Evolutionary conservation across 37 sponge, comb jelly and placozoan genomes (phyloP).

Genomic region (Ephydatia muelleri): DNA sequence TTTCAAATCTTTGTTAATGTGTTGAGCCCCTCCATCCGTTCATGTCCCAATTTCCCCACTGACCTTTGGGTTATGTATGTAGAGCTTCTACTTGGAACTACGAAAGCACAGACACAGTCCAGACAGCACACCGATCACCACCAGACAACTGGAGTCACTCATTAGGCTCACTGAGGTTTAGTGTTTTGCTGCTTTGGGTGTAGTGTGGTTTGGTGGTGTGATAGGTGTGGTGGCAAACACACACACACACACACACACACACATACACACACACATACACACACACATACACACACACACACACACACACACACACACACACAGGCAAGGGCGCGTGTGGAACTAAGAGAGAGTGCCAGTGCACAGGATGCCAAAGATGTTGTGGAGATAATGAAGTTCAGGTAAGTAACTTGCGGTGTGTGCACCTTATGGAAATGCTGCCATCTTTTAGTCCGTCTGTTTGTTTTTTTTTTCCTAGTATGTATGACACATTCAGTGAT

Average conservation of each 20-base stretch:
- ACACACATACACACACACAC: not conserved
- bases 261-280: not conserved
- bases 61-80: not conserved
- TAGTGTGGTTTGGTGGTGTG: not conserved
- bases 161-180: constrained; percentile 91
- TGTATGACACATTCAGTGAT: constrained; percentile 86
- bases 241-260: not conserved
- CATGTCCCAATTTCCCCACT: not conserved
- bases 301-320: not conserved
- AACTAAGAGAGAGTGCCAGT: constrained; percentile 80
- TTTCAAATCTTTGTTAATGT: not conserved
- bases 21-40: not conserved
- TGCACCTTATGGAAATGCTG: not conserved
- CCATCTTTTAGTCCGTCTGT: not conserved
- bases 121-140: constrained; percentile 94
- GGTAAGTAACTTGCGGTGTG: constrained; percentile 17
- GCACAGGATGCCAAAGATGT: constrained; percentile 90
- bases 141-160: constrained; percentile 94
- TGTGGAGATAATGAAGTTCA: constrained; percentile 91
- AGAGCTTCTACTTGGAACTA: constrained; percentile 92
- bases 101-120: constrained; percentile 58
- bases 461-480: constrained; percentile 35
- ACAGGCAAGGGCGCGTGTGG: constrained; percentile 84
- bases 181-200: not conserved
- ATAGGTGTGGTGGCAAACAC: not conserved